Percentiles rank a stretch among this genome's conserved stretches.
These are phyloP conservation scores for Ageneiosus marmoratus DNA, from an alignment of 2,113 vertebrate species.

Conservation along the genomic window DNA sequence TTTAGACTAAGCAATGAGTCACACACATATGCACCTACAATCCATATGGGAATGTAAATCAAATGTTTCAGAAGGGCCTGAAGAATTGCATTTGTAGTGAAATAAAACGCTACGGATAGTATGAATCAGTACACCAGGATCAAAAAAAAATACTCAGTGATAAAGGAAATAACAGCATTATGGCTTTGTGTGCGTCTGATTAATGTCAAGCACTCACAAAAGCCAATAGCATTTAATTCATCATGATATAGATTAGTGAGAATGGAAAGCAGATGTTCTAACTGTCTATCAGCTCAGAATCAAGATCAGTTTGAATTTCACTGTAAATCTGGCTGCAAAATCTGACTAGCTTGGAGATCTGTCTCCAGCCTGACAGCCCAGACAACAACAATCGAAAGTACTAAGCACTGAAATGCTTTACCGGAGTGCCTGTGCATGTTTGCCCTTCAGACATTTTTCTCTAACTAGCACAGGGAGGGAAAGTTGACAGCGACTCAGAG, in stretches of 20 bases:
- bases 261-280: not conserved
- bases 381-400: conserved; percentile 2
- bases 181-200: not conserved
- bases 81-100: not conserved
- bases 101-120: not conserved
- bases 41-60: not conserved
- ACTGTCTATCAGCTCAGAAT: not conserved
- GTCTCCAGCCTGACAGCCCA: not conserved
- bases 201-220: not conserved
- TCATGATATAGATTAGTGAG: not conserved
- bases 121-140: not conserved
- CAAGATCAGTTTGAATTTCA: not conserved
- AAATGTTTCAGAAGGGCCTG: not conserved
- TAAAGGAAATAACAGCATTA: not conserved
- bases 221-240: not conserved
- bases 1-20: conserved; percentile 8
- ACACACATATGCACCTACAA: not conserved
- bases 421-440: not conserved
- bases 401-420: not conserved
- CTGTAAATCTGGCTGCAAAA: not conserved
- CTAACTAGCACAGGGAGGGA: not conserved
- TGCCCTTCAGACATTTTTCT: conserved; percentile 14
- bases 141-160: not conserved
- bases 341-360: not conserved
- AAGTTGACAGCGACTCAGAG: not conserved